phyloP scores from a whole-genome alignment of 2,113 vertebrate species.

The Elephas maximus region DNA sequence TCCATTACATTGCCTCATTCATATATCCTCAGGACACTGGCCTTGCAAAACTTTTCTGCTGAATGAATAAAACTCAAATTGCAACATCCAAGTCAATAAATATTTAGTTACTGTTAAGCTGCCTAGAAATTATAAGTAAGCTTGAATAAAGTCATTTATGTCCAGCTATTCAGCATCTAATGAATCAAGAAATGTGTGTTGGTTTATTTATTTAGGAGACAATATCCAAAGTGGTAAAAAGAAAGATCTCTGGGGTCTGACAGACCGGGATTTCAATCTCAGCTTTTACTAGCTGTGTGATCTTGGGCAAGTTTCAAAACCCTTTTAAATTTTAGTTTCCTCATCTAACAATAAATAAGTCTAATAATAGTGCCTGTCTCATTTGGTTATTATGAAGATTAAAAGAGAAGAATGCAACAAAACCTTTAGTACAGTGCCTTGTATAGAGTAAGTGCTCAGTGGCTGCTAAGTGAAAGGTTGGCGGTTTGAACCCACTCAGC shows the following conservation, averaged over 20 bases:
- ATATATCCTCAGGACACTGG: not conserved
- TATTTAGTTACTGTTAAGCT: conserved; percentile 8
- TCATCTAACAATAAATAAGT: not conserved
- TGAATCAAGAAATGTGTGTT: conserved; percentile 25
- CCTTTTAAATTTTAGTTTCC: not conserved
- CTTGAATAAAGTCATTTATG: not conserved
- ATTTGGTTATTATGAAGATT: not conserved
- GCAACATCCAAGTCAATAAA: conserved; percentile 15
- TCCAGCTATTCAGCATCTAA: conserved; percentile 28
- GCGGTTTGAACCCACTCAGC: too few species aligned
- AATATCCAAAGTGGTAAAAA: not conserved
- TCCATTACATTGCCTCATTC: not conserved
- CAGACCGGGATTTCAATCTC: not conserved
- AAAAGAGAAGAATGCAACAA: not conserved
- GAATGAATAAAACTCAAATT: conserved; percentile 46
- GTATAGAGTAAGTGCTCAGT: not conserved
- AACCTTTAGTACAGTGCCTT: not conserved
- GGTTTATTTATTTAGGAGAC: not conserved
- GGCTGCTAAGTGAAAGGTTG: too few species aligned
- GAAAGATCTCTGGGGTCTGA: not conserved
- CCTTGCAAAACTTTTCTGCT: conserved; percentile 6
- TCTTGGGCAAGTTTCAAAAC: not conserved
- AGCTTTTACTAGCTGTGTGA: not conserved
- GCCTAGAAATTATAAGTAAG: conserved; percentile 45
- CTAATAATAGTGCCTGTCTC: conserved; percentile 25